Base-by-base conservation (phyloP, 1,140 invertebrate genomes). In the Psix sp. region DNA sequence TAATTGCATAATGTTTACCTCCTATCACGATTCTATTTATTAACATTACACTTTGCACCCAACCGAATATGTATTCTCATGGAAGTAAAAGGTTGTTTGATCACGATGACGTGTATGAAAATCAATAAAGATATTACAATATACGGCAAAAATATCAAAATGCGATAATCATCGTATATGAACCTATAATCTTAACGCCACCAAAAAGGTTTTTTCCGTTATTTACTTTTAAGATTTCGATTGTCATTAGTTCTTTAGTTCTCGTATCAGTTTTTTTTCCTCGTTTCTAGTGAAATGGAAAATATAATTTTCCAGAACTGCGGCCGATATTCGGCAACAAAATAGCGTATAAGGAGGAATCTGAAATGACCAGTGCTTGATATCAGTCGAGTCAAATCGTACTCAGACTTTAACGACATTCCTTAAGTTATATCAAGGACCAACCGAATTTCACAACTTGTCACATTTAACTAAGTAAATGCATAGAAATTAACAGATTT, bases 341-440 rank as follows among this genome's bases (percentile, higher is more conserved):
- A n/a, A n/a, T n/a, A 5, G 31, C 9, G 17, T 24, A 9, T 4
- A 14, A 24, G 11, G n/a, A 26, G 15, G 39, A 35, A 59, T 45
- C 57, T 40, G 38, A 63, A 63, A 51, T 70, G 65, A 65, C 60
- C 20, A 31, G 43, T 4, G 3, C 51, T 45, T 31, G 24, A 9
- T 31, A n/a, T 20, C 35, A 13, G 20, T 24, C 48, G 72, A 75
- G 33, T 7, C 26, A 7, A 70, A 70, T 70, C 73, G 52, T 14
- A 52, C 52, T 43, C 51, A 29, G 13, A 70, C 70, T 60, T 75
- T 75, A 75, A 70, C 73, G 65, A 76, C 73, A 71, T 76, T 76
- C 54, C 49, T 71, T 46, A 38, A 60, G 54, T 40, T 36, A 38
- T 43, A 46, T 56, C 15, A 38, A 43, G 63, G 45, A 60, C 45